Percentiles rank a stretch among this genome's conserved stretches.
These are phyloP conservation scores for Syngnathus scovelli DNA, from an alignment of 2,113 vertebrate genomes.

Conservation along the genomic window DNA sequence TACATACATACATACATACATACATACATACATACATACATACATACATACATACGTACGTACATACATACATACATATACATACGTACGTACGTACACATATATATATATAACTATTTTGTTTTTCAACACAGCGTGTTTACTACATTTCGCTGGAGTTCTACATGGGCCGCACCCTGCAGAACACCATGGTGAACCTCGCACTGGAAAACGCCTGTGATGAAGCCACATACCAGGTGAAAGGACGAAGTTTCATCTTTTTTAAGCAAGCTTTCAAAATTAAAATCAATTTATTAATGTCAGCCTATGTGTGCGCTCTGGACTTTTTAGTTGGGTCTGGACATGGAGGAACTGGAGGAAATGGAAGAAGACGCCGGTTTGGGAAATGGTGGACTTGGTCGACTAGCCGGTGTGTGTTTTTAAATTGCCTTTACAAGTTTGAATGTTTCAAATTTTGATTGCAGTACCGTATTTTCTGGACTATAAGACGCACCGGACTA, in stretches of 20 bases:
- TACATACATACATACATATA: too few relatives aligned
- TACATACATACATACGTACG: too few relatives aligned
- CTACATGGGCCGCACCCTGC: constrained; percentile 74
- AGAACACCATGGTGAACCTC: constrained; percentile 78
- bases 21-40: too few relatives aligned
- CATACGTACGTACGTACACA: background rate
- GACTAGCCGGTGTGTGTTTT: constrained; percentile 76
- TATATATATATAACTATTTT: background rate
- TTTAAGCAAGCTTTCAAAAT: background rate
- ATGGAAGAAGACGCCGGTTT: constrained; percentile 88
- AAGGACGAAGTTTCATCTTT: background rate
- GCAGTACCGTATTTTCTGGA: too few relatives aligned
- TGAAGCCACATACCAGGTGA: constrained; percentile 73
- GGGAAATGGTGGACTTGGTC: constrained; percentile 86
- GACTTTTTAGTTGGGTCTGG: constrained; percentile 77
- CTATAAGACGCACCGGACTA: too few relatives aligned
- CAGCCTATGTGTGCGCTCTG: background rate
- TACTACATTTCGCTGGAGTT: constrained; percentile 76
- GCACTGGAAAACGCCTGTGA: constrained; percentile 75
- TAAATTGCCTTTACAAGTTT: background rate
- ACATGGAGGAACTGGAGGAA: constrained; percentile 89
- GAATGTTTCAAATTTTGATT: background rate
- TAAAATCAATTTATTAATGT: background rate
- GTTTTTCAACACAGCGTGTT: constrained; percentile 56
- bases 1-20: too few relatives aligned